Conservation (phyloP, 2,888 invertebrate species). For the Empis stercorea region DNA sequence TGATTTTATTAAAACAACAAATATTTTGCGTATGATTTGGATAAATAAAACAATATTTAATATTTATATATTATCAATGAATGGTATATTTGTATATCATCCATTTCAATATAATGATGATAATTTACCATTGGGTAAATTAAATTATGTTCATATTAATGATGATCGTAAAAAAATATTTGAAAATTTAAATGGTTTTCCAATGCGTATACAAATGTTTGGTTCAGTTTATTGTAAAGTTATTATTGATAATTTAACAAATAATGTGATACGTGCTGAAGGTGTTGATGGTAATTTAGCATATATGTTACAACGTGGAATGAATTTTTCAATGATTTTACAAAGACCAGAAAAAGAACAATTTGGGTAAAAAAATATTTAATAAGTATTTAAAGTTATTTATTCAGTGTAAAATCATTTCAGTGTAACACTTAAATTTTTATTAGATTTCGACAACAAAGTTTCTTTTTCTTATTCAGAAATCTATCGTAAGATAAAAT, state of each 20-base stretch:
- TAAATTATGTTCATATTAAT: background rate
- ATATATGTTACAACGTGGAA: slow-evolving; percentile 19
- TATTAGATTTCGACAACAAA: too few relatives aligned
- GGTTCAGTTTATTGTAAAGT: slow-evolving; percentile 26
- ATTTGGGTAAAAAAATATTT: slow-evolving; percentile 26
- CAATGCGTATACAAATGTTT: slow-evolving; percentile 28
- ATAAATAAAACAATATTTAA: background rate
- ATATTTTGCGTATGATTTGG: background rate
- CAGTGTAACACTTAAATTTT: too few relatives aligned
- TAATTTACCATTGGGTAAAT: background rate
- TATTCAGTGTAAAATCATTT: too few relatives aligned
- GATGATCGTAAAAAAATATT: slow-evolving; percentile 13
- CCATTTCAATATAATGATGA: background rate
- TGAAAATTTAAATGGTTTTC: slow-evolving; percentile 26
- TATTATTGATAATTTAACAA: slow-evolving; percentile 12
- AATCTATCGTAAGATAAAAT: too few relatives aligned
- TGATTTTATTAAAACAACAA: background rate
- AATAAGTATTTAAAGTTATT: background rate
- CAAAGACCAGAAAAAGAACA: slow-evolving; percentile 23
- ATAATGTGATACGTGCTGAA: slow-evolving; percentile 12
- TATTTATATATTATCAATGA: background rate
- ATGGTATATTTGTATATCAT: background rate
- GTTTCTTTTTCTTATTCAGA: too few relatives aligned
- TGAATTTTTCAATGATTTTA: slow-evolving; percentile 25
- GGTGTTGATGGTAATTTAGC: slow-evolving; percentile 29